Evolutionary conservation across 1,140 invertebrate species (phyloP).

Genomic region (Camponotus vicinus): DNA sequence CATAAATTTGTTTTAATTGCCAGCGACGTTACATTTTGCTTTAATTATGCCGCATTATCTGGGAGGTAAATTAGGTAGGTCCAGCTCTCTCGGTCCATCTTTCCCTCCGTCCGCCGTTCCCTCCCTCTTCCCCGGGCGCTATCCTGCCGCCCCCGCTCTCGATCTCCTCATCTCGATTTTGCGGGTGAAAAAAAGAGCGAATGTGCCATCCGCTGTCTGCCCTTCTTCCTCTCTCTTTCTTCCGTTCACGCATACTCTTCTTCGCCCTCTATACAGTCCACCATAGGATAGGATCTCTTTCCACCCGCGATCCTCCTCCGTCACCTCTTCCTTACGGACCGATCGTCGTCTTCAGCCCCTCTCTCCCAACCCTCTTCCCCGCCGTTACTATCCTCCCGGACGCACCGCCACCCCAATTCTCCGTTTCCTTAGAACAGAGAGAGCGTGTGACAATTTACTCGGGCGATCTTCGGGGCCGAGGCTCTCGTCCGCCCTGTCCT

Average conservation of each 20-base stretch:
- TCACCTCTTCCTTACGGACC: constrained; percentile 66
- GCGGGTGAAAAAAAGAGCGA: constrained; percentile 50
- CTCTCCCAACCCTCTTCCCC: constrained; percentile 39
- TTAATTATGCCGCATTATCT: constrained; percentile 87
- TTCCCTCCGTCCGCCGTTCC: constrained; percentile 64
- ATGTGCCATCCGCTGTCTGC: background rate
- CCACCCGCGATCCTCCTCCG: constrained; percentile 77
- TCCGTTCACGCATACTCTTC: constrained; percentile 11
- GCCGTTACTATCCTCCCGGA: constrained; percentile 8
- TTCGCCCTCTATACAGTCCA: constrained; percentile 57
- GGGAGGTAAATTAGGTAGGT: constrained; percentile 87
- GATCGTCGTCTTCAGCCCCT: constrained; percentile 60
- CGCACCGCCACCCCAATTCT: constrained; percentile 75
- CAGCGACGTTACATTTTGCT: constrained; percentile 87
- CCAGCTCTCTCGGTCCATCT: constrained; percentile 79
- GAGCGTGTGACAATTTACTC: constrained; percentile 86
- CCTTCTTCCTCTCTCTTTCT: background rate
- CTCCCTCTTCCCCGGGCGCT: constrained; percentile 49
- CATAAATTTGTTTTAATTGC: constrained; percentile 87
- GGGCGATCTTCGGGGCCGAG: constrained; percentile 79
- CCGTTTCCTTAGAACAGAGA: constrained; percentile 79
- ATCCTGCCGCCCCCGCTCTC: constrained; percentile 40
- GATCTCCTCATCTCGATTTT: constrained; percentile 31
- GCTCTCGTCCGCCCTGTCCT: constrained; percentile 66
- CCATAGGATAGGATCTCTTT: constrained; percentile 82